Percentiles rank a stretch among this genome's conserved stretches.
Evolutionary conservation across 2,888 invertebrate genomes (phyloP).

Genomic region (Drosophila atripex): DNA sequence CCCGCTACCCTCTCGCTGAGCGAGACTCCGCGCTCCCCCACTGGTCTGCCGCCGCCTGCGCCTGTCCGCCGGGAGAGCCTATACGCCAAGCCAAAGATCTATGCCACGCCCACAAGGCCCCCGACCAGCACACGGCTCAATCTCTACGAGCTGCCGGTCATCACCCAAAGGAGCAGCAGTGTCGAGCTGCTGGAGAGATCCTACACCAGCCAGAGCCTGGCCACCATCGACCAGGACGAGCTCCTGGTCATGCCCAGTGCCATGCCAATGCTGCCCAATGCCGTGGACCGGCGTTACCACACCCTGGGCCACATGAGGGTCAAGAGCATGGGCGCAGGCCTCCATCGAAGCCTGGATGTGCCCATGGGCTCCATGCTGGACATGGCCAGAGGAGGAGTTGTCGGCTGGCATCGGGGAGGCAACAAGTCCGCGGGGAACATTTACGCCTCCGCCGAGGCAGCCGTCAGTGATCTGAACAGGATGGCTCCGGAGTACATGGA

Average conservation of each 20-base stretch:
- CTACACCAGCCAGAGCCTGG: constrained; percentile 78
- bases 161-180: constrained; percentile 81
- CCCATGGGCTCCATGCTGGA: constrained; percentile 80
- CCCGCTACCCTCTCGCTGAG: constrained; percentile 72
- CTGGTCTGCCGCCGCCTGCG: constrained; percentile 73
- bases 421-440: constrained; percentile 82
- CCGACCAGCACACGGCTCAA: constrained; percentile 61
- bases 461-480: constrained; percentile 75
- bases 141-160: constrained; percentile 75
- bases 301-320: constrained; percentile 83
- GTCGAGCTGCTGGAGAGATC: constrained; percentile 82
- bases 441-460: constrained; percentile 79
- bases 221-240: constrained; percentile 82
- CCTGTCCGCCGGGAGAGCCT: constrained; percentile 80
- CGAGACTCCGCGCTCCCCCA: constrained; percentile 71
- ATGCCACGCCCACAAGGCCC: constrained; percentile 67
- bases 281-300: constrained; percentile 82
- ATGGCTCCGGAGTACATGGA: constrained; percentile 83
- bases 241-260: constrained; percentile 80
- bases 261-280: constrained; percentile 81
- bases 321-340: constrained; percentile 80
- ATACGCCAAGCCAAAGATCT: constrained; percentile 81
- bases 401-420: constrained; percentile 57
- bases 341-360: constrained; percentile 77
- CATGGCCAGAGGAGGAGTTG: constrained; percentile 45